Percentiles rank a stretch among this genome's conserved stretches.
Conservation (phyloP, 1,140 invertebrate genomes). For the Druon quercuslanigerum region DNA sequence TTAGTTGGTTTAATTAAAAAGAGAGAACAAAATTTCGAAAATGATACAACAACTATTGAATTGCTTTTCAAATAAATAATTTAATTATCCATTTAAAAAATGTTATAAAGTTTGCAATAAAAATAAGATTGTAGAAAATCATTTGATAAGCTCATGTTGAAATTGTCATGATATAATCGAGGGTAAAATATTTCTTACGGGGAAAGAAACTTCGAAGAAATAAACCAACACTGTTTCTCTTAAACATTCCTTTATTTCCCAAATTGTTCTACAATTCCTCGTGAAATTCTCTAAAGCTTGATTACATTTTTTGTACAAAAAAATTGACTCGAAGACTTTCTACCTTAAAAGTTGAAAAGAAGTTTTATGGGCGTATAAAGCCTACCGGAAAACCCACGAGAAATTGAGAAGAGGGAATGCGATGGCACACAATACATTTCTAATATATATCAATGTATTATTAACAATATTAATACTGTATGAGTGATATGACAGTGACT, state of each 20-base stretch:
- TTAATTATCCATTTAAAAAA: too few species aligned
- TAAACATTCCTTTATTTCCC: constrained; percentile 25
- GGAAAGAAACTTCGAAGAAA: too few species aligned
- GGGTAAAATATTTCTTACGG: too few species aligned
- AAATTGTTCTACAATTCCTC: constrained; percentile 8
- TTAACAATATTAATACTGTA: constrained; percentile 24
- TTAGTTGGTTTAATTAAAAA: too few species aligned
- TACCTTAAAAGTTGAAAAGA: constrained; percentile 20
- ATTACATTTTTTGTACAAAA: constrained; percentile 19
- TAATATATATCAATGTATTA: constrained; percentile 26
- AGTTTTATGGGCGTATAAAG: constrained; percentile 5
- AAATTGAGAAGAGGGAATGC: constrained; percentile 1
- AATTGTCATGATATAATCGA: too few species aligned
- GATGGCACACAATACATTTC: constrained; percentile 23
- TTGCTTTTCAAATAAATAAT: too few species aligned
- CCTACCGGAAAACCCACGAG: constrained; percentile 6
- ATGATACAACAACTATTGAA: too few species aligned
- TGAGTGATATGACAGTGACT: constrained; percentile 18
- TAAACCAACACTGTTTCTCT: neutral
- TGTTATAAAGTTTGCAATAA: too few species aligned
- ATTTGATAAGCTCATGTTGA: too few species aligned
- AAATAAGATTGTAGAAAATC: too few species aligned
- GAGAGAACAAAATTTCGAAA: too few species aligned
- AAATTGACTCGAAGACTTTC: constrained; percentile 28
- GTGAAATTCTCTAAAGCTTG: constrained; percentile 3